Percentiles rank a stretch among this genome's conserved stretches.
phyloP scores from a whole-genome alignment of 2,797 vertebrate species.

The Ctenochaetus hawaiiensis region DNA sequence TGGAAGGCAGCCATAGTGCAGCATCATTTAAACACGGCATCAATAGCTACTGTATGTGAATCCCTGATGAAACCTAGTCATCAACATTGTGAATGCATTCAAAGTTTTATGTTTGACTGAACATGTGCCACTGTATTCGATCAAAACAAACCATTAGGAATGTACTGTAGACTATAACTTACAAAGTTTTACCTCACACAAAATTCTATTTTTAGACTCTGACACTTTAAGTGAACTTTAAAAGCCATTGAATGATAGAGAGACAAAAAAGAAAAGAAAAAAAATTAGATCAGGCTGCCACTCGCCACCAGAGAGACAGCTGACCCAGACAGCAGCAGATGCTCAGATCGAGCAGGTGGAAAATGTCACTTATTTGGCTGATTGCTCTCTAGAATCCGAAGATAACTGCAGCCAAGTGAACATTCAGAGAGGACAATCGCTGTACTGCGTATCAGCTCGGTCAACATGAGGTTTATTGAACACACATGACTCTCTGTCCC shows the following conservation, averaged over 20 bases:
- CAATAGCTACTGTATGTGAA: background rate
- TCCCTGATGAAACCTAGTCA: background rate
- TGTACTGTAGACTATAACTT: background rate
- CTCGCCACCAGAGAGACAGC: conserved; percentile 8
- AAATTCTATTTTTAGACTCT: background rate
- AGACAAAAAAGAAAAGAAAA: background rate
- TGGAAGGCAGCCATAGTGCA: background rate
- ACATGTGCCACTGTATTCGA: background rate
- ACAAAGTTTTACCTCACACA: background rate
- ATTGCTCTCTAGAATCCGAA: conserved; percentile 32
- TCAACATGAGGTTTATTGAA: background rate
- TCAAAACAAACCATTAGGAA: background rate
- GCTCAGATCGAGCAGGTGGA: conserved; percentile 43
- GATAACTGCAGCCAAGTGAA: conserved; percentile 30
- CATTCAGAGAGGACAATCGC: conserved; percentile 1
- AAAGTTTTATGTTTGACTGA: background rate
- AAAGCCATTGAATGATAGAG: background rate
- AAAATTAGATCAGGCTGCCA: background rate
- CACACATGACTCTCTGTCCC: background rate
- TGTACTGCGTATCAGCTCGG: background rate
- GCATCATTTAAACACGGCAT: background rate
- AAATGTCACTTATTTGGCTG: conserved; percentile 40
- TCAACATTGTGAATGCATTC: background rate
- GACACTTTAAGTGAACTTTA: conserved; percentile 9
- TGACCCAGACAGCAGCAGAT: conserved; percentile 39